Conservation (phyloP, 2,797 vertebrate genomes). For the Tiaroga cobitis region DNA sequence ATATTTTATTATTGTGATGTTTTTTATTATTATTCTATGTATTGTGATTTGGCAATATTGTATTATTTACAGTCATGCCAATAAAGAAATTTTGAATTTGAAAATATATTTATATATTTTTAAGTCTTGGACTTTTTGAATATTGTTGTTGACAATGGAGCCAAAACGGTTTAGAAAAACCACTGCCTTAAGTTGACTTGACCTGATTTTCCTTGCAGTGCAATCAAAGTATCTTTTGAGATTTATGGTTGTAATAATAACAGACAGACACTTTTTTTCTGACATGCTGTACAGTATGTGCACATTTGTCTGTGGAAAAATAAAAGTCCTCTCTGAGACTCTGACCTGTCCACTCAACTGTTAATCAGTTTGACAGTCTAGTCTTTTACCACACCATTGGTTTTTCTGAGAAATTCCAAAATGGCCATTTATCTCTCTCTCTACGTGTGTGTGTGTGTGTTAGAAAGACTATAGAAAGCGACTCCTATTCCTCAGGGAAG, state of each 20-base stretch:
- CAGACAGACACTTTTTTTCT: neutral
- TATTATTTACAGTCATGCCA: too few relatives aligned
- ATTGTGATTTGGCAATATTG: too few relatives aligned
- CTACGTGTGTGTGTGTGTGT: neutral
- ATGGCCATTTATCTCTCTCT: too few relatives aligned
- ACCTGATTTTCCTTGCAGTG: neutral
- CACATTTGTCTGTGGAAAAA: neutral
- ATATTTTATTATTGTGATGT: too few relatives aligned
- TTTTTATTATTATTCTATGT: too few relatives aligned
- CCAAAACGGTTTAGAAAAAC: neutral
- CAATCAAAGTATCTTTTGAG: neutral
- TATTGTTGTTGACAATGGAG: neutral
- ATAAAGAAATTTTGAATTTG: too few relatives aligned
- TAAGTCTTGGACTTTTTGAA: neutral
- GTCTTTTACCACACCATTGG: neutral
- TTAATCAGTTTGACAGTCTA: conserved; percentile 1
- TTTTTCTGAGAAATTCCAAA: neutral
- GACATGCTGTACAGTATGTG: neutral
- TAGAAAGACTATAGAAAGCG: neutral
- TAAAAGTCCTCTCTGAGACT: neutral
- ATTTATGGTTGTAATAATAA: conserved; percentile 9
- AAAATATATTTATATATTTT: too few relatives aligned
- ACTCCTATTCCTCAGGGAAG: conserved; percentile 7
- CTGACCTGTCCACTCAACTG: neutral
- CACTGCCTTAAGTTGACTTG: neutral